Percentiles rank a stretch among this genome's conserved stretches.
These are phyloP conservation scores for Homarus gammarus DNA, from an alignment of 2,888 invertebrate species.

Conservation along the genomic window DNA sequence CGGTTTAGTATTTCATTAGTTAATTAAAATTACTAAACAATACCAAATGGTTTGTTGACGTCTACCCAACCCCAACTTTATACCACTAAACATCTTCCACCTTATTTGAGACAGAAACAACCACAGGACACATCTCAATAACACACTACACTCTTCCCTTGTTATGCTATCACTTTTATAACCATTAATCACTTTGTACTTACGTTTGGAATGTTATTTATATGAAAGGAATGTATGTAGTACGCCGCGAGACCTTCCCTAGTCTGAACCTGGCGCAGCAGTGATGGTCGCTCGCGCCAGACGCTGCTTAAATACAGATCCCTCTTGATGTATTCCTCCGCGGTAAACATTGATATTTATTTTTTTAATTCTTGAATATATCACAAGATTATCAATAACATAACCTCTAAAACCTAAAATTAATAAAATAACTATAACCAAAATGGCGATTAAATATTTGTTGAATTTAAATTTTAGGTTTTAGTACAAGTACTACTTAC, in stretches of 20 bases:
- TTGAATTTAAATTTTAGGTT: neutral
- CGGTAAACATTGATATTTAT: neutral
- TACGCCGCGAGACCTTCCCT: neutral
- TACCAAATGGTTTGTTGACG: no score
- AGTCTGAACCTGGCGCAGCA: neutral
- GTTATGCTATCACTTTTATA: no score
- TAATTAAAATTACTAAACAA: no score
- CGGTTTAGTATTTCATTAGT: no score
- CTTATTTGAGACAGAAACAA: neutral
- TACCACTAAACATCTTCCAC: no score
- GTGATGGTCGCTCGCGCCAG: neutral
- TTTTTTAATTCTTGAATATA: no score
- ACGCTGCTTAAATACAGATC: neutral
- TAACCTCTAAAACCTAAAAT: no score
- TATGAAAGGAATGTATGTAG: neutral
- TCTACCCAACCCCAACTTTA: neutral
- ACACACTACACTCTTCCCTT: no score
- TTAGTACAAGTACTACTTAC: constrained; percentile 41
- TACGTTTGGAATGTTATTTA: constrained; percentile 26
- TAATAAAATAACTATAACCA: neutral
- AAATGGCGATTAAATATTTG: neutral
- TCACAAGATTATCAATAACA: no score
- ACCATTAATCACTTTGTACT: neutral
- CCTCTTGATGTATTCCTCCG: constrained; percentile 23
- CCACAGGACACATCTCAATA: neutral